phyloP scores from a whole-genome alignment of 2,797 vertebrate species.

The Amblyraja radiata region DNA sequence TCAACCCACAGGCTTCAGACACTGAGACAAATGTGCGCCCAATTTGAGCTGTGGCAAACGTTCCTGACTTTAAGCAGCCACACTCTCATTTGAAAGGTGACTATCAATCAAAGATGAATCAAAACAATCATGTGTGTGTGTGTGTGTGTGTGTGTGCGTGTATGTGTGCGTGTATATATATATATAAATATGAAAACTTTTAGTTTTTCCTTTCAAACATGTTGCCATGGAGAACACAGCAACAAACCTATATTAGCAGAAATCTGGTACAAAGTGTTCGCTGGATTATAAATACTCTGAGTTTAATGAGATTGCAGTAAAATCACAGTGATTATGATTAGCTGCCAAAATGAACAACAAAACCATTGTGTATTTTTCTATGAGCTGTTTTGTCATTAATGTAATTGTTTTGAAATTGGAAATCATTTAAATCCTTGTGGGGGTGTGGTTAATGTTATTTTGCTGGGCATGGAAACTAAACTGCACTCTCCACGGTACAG shows the following conservation, averaged over 20 bases:
- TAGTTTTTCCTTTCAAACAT: not conserved
- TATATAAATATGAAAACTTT: not conserved
- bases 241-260: not conserved
- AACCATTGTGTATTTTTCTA: not conserved
- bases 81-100: not conserved
- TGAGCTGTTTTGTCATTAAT: not conserved
- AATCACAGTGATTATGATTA: not conserved
- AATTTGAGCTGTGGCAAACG: too few species aligned
- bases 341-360: not conserved
- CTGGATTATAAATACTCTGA: not conserved
- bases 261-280: not conserved
- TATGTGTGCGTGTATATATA: too few species aligned
- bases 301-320: not conserved
- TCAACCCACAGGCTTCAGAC: too few species aligned
- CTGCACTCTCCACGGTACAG: not conserved
- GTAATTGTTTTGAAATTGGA: not conserved
- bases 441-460: not conserved
- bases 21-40: too few species aligned
- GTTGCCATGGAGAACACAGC: not conserved
- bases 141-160: too few species aligned
- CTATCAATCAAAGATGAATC: not conserved
- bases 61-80: not conserved
- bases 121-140: not conserved
- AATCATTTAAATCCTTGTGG: not conserved
- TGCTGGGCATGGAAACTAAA: not conserved